A percentile compares a stretch with the other conserved stretches of the same genome.
Conservation (phyloP, 2,888 invertebrate species). For the Chrysomela aeneicollis region DNA sequence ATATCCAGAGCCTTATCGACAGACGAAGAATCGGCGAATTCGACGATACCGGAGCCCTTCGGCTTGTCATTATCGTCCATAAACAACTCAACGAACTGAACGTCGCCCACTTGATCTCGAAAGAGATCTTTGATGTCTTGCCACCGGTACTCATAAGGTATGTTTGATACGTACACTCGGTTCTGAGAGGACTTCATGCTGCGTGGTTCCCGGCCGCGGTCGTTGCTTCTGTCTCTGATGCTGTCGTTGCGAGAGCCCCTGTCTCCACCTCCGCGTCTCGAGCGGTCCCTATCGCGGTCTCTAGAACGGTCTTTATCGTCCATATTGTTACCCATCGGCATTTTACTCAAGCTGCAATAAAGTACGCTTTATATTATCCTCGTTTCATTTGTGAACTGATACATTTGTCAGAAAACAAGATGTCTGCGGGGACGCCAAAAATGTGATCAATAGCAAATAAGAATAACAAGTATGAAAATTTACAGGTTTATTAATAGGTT, state of each 20-base stretch:
- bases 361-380: neutral
- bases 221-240: constrained; percentile 34
- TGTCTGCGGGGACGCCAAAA: constrained; percentile 5
- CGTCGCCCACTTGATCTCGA: constrained; percentile 88
- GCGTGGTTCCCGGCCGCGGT: constrained; percentile 32
- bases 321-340: neutral
- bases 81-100: constrained; percentile 93
- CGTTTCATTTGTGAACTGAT: neutral
- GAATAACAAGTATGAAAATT: too few species aligned
- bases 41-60: constrained; percentile 80
- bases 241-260: constrained; percentile 20
- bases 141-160: constrained; percentile 98
- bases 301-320: neutral
- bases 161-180: constrained; percentile 89
- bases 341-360: neutral
- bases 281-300: neutral
- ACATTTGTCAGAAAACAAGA: neutral
- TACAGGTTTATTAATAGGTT: too few species aligned
- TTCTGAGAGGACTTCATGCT: constrained; percentile 49
- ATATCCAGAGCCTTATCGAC: constrained; percentile 87
- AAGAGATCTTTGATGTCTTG: constrained; percentile 97
- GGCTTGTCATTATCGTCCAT: constrained; percentile 94
- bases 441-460: too few species aligned
- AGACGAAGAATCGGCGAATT: constrained; percentile 38
- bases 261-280: constrained; percentile 10